These are phyloP conservation scores for Mus pahari DNA, from an alignment of 2,113 vertebrate species.

Conservation along the genomic window DNA sequence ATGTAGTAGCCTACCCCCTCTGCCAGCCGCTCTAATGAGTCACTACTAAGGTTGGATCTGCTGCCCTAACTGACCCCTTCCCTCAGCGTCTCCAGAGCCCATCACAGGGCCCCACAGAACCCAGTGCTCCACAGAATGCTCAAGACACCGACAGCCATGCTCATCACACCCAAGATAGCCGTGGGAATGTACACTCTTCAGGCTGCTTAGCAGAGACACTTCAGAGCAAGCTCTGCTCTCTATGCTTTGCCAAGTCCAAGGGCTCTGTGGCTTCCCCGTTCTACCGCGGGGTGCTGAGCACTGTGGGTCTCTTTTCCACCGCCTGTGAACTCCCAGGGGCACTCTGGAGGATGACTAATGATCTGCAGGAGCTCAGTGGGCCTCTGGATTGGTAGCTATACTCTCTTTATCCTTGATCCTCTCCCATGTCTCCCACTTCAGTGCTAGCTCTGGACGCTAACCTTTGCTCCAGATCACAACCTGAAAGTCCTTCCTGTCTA, in stretches of 20 bases:
- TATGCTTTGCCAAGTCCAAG: not conserved
- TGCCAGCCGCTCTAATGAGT: not conserved
- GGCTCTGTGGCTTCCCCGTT: not conserved
- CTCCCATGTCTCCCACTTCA: too few relatives aligned
- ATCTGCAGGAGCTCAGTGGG: not conserved
- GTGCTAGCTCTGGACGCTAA: not conserved
- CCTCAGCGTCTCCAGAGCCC: not conserved
- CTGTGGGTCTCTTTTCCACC: not conserved
- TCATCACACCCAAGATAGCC: fast-evolving
- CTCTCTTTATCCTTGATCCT: too few relatives aligned
- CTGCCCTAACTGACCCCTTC: not conserved
- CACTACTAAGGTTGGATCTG: not conserved
- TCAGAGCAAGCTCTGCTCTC: not conserved
- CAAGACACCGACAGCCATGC: too few relatives aligned
- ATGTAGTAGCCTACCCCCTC: too few relatives aligned
- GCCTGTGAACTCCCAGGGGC: fast-evolving
- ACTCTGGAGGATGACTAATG: not conserved
- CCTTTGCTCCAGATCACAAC: not conserved
- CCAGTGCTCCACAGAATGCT: not conserved
- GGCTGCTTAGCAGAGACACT: not conserved
- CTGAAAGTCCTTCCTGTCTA: not conserved
- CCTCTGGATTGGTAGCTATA: not conserved
- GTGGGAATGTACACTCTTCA: fast-evolving
- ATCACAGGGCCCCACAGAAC: not conserved
- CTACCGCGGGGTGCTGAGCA: fast-evolving